A percentile compares a stretch with the other conserved stretches of the same genome.
These are phyloP conservation scores for Panopea generosa DNA, from an alignment of 2,888 invertebrate species.

Conservation along the genomic window DNA sequence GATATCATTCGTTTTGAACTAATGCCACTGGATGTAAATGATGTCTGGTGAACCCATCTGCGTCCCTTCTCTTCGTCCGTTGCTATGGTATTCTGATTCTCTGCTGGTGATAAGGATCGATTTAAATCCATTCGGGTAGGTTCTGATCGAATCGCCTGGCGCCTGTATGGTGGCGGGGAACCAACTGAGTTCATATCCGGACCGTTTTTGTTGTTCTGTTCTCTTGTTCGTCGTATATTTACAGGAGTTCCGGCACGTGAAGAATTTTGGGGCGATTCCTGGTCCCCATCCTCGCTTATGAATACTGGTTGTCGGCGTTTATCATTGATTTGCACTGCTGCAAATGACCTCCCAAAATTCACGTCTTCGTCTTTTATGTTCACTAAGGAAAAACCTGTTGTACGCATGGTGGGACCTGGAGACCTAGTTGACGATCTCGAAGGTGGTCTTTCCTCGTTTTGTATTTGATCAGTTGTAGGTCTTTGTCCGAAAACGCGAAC, in stretches of 20 bases:
- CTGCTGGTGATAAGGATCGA: background rate
- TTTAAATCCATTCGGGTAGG: background rate
- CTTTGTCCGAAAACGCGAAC: constrained; percentile 22
- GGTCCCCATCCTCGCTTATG: background rate
- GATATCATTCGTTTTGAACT: constrained; percentile 50
- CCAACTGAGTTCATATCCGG: background rate
- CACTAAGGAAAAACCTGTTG: background rate
- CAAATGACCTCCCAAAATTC: constrained; percentile 56
- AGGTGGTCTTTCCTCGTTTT: constrained; percentile 13
- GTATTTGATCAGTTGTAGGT: background rate
- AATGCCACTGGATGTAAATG: constrained; percentile 51
- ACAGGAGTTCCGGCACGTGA: background rate
- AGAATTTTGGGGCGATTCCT: background rate
- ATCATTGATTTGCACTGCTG: constrained; percentile 54
- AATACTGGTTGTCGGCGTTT: background rate
- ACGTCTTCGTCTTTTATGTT: constrained; percentile 47
- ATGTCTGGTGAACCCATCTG: constrained; percentile 49
- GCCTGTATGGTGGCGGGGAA: background rate
- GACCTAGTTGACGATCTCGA: constrained; percentile 9
- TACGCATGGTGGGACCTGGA: background rate
- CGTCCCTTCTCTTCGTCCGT: constrained; percentile 44
- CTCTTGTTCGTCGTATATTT: background rate
- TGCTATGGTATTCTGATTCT: background rate
- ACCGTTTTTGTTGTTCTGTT: too few relatives aligned
- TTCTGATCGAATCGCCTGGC: background rate